Conservation (phyloP, 2,113 vertebrate species). For the Aptenodytes forsteri region DNA sequence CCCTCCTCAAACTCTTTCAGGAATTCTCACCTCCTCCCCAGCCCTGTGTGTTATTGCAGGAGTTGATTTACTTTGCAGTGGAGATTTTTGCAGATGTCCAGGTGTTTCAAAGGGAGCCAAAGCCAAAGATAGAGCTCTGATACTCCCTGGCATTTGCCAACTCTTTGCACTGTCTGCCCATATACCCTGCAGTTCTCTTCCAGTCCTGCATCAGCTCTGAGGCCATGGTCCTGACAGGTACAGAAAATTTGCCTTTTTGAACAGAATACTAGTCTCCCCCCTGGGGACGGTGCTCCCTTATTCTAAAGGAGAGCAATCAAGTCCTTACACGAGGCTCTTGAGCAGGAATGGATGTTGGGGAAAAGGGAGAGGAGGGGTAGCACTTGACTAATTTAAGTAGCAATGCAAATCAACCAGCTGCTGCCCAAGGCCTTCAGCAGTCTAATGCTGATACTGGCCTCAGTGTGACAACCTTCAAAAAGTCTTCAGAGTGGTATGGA, state of each 20-base stretch:
- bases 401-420: background rate
- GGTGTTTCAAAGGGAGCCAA: background rate
- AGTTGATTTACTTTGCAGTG: background rate
- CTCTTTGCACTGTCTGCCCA: background rate
- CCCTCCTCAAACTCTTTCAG: background rate
- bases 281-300: background rate
- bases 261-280: background rate
- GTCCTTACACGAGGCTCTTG: background rate
- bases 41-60: background rate
- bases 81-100: background rate
- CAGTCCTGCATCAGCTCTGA: background rate
- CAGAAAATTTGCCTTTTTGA: background rate
- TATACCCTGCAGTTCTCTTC: background rate
- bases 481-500: background rate
- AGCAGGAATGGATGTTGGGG: background rate
- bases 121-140: background rate
- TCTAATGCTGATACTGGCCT: background rate
- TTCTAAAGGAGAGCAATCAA: background rate
- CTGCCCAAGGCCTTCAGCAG: background rate
- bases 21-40: background rate
- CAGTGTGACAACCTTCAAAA: background rate
- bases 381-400: background rate
- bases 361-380: background rate
- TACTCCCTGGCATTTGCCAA: background rate
- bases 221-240: background rate